Evolutionary conservation across 2,113 vertebrate genomes (phyloP), one percentile per base, ranked within the genome.

Genomic region (Catagonus wagneri): DNA sequence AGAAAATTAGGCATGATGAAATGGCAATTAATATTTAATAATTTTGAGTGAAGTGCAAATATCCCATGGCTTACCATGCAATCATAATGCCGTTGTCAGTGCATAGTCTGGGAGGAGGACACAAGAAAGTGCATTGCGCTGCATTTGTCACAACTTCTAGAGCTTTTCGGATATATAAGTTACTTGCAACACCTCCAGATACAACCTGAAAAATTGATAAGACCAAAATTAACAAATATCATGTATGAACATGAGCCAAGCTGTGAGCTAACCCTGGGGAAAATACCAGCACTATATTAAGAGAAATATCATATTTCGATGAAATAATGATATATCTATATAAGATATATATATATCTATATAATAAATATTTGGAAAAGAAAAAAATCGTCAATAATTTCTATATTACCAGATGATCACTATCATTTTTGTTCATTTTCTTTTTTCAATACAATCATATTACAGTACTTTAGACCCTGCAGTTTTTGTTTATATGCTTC

Each of bases 31-130:
- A 8, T 74, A 14, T 54, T 44, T 68, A 32, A 81, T 3, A 44
- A 44, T 22, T 61, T 32, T 19, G 34, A 81, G 23, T 27, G 23
- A 92, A 80, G 36, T 36, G 58, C 22, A 74, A 22, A 79, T 0
- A 44, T 1, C 25, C 29, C 13, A 2, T 23, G 69, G 63, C 98
- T 93, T 98, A 99, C 99, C 99, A 99, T 20, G 99, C 99, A 80
- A 99, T 99, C 99, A 99, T 99, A 83, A 99, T 97, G 23, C 99
- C 99, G 0, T 99, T 99, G 97, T 99, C 99, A 3, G 99, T 99
- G 98, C 99, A 99, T 23, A 99, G 98, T 72, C 98, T 98, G 20
- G 99, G 98, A 4, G 99, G 99, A 89, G 99, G 99, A 94, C 99
- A 99, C 52, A 99, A 75, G 79, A 99, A 98, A 44, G 93, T 97